Percentiles rank a stretch among this genome's conserved stretches.
phyloP scores from a whole-genome alignment of 2,797 vertebrate genomes.

The Falco rusticolus region DNA sequence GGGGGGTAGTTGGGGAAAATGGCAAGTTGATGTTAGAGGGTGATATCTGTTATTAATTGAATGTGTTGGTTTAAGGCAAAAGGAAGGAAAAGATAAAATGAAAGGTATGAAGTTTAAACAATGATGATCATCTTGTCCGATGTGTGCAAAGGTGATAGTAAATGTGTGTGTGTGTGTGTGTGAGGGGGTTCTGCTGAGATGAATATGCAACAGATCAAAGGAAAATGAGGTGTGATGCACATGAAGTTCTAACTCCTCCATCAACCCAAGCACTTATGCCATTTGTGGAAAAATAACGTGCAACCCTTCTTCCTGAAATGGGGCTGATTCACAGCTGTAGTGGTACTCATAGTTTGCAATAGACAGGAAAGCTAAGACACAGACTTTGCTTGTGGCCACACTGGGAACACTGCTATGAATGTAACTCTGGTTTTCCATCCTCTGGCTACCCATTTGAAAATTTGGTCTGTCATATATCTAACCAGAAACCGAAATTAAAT shows the following conservation, averaged over 20 bases:
- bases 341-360: neutral
- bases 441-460: neutral
- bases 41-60: neutral
- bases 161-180: neutral
- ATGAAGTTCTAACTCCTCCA: neutral
- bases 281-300: neutral
- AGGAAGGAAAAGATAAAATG: neutral
- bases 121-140: neutral
- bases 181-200: neutral
- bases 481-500: neutral
- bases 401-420: neutral
- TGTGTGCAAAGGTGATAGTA: neutral
- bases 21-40: neutral
- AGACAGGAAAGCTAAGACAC: neutral
- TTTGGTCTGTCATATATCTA: fast-evolving
- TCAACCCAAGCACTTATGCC: neutral
- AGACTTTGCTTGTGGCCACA: neutral
- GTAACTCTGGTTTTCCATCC: neutral
- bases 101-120: neutral
- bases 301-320: neutral
- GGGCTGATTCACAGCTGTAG: neutral
- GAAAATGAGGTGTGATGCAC: neutral
- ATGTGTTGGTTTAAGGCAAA: neutral
- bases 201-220: neutral
- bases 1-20: neutral